Base-by-base conservation (phyloP, 2,113 vertebrate species). In the Nerophis lumbriciformis region DNA sequence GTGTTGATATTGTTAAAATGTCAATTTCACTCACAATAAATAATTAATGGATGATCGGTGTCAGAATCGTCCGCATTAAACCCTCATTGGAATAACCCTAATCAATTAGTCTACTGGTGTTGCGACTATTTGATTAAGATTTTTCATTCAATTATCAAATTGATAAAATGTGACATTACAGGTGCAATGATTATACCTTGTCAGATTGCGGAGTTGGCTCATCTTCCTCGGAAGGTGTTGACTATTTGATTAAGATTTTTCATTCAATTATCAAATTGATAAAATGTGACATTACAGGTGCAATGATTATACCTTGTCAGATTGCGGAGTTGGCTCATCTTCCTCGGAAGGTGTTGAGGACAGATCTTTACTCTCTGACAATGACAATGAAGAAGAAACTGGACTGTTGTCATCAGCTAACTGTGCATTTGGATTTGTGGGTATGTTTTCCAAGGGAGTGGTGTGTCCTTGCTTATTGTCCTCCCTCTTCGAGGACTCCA, bases 231-330 rank as follows among this genome's bases (percentile, higher is more conserved):
- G 52, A 19, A 59, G 59, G n/a, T 51, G 16, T 16, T 38, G 4
- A 28, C 28, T 3, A 28, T 28, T 28, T 3, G 2, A 28, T 28
- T 28, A 28, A 28, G 28, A 28, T 28, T 28, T 28, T 28, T 28
- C 2, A 28, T 19, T 19, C 1, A 19, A 28, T 28, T 28, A 28
- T 28, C 28, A 28, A 28, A 28, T 28, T 28, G 28, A 28, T 28
- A 28, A 28, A 28, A 28, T 28, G 2, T 28, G 4, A 28, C 28
- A 28, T 2, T 28, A 59, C 42, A 14, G 5, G 6, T 4, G 28
- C 6, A n/a, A 8, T 44, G 39, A 6, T 52, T 48, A 63, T 66
- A 85, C 85, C 72, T 42, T 63, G 11, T 81, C 69, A 52, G 72
- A 62, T 16, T 28, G 47, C 42, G 52, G 11, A 49, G 48, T 67